These are phyloP conservation scores for Acromyrmex echinatior DNA, from an alignment of 1,140 invertebrate species.

Conservation along the genomic window DNA sequence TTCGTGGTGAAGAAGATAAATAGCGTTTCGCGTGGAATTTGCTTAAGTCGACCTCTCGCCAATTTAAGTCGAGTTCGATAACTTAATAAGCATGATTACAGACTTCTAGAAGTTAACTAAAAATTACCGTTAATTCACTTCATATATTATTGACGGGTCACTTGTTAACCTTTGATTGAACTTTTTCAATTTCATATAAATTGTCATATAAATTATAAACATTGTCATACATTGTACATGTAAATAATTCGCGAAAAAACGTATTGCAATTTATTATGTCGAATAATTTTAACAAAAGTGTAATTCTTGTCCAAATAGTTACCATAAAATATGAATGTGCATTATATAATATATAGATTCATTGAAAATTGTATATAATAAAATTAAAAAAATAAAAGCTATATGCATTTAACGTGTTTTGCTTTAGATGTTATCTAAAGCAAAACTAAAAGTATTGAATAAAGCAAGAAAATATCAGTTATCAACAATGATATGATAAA, in stretches of 20 bases:
- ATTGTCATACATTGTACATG: background rate
- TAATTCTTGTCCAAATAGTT: background rate
- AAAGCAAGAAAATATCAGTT: background rate
- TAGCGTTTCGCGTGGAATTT: background rate
- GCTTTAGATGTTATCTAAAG: background rate
- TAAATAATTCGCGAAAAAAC: background rate
- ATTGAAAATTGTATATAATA: background rate
- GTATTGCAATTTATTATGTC: background rate
- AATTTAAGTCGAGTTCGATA: slow-evolving; percentile 15
- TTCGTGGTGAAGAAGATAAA: slow-evolving; percentile 1
- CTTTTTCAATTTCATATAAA: background rate
- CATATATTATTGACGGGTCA: background rate
- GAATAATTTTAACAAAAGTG: background rate
- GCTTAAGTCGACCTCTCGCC: background rate
- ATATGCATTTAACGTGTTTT: background rate
- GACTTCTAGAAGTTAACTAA: background rate
- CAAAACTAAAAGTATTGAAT: background rate
- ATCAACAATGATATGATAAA: background rate
- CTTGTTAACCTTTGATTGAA: background rate
- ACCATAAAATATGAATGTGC: background rate
- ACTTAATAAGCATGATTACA: background rate
- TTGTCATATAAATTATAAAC: background rate
- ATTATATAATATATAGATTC: background rate
- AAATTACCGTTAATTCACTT: background rate
- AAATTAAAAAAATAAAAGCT: background rate